Evolutionary conservation across 2,113 vertebrate genomes (phyloP).

Genomic region (Blennius ocellaris): DNA sequence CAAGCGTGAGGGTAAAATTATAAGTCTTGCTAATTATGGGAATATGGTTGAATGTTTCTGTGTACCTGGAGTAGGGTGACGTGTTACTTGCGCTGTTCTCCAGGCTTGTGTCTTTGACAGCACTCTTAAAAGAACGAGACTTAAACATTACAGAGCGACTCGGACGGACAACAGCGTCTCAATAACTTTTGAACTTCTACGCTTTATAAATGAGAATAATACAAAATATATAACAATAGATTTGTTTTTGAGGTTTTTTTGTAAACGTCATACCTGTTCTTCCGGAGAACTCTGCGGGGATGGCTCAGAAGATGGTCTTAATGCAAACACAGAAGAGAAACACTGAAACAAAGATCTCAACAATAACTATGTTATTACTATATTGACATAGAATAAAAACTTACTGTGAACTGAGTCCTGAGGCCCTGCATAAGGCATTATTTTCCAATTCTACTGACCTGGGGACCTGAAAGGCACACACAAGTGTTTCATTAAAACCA

Average conservation of each 20-base stretch:
- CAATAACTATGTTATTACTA: neutral
- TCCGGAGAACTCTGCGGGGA: neutral
- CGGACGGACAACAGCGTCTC: too few species aligned
- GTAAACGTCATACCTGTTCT: too few species aligned
- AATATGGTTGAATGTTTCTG: neutral
- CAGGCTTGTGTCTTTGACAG: neutral
- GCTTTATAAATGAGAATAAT: neutral
- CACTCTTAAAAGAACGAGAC: slow-evolving; percentile 11
- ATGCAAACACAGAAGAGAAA: neutral
- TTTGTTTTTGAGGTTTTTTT: too few species aligned
- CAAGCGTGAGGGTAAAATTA: neutral
- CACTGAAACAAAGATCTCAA: neutral
- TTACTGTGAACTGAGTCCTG: neutral
- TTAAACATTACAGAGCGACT: neutral
- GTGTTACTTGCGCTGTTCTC: neutral
- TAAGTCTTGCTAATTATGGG: neutral
- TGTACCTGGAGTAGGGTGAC: slow-evolving; percentile 34
- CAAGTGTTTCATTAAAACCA: neutral
- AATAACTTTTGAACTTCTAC: too few species aligned
- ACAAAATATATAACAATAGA: neutral
- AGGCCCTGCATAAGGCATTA: neutral
- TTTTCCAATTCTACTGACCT: slow-evolving; percentile 32
- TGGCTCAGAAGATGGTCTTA: slow-evolving; percentile 38
- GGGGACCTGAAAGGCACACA: slow-evolving; percentile 33
- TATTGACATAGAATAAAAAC: neutral